phyloP scores from a whole-genome alignment of 2,113 vertebrate species.

The Dendrocopos noguchii region DNA sequence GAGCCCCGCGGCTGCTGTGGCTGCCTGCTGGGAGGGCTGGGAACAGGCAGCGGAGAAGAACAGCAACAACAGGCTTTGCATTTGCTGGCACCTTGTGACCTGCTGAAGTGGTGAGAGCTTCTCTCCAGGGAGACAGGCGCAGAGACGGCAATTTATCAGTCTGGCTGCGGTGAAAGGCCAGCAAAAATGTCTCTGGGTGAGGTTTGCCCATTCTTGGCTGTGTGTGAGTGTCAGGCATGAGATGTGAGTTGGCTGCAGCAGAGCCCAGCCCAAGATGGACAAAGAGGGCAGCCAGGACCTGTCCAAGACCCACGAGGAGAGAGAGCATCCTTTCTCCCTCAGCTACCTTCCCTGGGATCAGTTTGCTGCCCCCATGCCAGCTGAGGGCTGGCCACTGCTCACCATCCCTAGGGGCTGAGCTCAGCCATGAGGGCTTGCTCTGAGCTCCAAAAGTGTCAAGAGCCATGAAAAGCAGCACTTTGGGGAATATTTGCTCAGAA shows the following conservation, averaged over 20 bases:
- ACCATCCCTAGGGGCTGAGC: neutral
- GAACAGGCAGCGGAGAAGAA: neutral
- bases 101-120: neutral
- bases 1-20: fast-evolving
- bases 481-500: neutral
- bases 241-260: neutral
- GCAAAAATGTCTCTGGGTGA: neutral
- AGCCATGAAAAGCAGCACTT: neutral
- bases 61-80: neutral
- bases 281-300: neutral
- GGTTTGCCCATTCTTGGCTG: neutral
- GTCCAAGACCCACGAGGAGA: no score
- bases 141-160: neutral
- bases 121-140: neutral
- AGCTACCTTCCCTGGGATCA: neutral
- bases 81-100: neutral
- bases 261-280: neutral
- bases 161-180: neutral
- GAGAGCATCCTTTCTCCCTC: neutral
- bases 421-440: neutral
- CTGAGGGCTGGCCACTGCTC: neutral
- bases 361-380: fast-evolving
- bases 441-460: neutral
- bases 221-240: neutral
- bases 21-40: neutral